Conservation (phyloP, 2,888 invertebrate species). For the Silvanus unidentatus region DNA sequence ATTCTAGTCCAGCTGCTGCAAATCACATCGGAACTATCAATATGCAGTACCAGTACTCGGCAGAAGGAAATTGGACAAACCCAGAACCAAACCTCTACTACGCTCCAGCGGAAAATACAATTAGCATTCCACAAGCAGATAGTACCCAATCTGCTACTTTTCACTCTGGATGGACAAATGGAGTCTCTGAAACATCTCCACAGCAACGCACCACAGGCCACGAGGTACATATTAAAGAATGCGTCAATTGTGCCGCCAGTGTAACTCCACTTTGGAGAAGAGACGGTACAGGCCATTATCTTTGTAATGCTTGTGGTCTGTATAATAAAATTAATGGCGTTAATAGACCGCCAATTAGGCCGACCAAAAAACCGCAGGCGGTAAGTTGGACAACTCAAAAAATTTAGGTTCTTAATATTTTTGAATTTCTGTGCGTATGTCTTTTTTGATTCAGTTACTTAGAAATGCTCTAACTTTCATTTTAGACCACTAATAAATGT, state of each 20-base stretch:
- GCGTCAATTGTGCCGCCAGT: slow-evolving; percentile 60
- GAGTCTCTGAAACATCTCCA: neutral
- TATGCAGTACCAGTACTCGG: too few species aligned
- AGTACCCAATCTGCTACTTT: neutral
- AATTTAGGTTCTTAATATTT: neutral
- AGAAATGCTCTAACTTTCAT: neutral
- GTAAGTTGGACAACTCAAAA: slow-evolving; percentile 39
- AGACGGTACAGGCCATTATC: slow-evolving; percentile 79
- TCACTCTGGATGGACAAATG: too few species aligned
- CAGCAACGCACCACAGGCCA: slow-evolving; percentile 3
- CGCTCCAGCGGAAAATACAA: too few species aligned
- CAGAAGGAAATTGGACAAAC: too few species aligned
- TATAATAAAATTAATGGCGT: slow-evolving; percentile 60
- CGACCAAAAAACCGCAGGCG: slow-evolving; percentile 59
- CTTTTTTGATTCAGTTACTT: neutral
- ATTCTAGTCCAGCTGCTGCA: too few species aligned
- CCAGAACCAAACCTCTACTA: too few species aligned
- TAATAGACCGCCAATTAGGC: slow-evolving; percentile 70
- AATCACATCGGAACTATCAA: too few species aligned
- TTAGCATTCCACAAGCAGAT: neutral
- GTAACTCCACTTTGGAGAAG: slow-evolving; percentile 78
- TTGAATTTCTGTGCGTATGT: neutral
- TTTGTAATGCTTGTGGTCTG: slow-evolving; percentile 77
- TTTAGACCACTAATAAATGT: neutral
- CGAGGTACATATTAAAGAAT: slow-evolving; percentile 62